Base-by-base conservation (phyloP, 1,140 invertebrate species). In the Dendroctonus ponderosae region DNA sequence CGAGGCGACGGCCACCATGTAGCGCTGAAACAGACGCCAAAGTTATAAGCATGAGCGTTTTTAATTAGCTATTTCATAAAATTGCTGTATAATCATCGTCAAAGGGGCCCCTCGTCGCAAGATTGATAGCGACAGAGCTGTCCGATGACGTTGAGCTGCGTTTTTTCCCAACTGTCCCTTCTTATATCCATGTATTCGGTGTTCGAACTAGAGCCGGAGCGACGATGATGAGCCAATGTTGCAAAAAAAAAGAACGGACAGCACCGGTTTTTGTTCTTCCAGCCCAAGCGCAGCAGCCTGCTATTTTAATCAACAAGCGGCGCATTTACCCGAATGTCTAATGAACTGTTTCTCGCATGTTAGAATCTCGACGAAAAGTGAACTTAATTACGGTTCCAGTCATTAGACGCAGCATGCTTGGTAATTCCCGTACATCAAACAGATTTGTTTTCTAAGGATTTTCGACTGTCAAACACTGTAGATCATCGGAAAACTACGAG, bases 31-130 rank as follows among this genome's bases (percentile, higher is more conserved):
- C 57, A 63, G 66, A 68, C 66, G 66, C 66, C 66, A 67, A 67
- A 67, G 65, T 67, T 67, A 67, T 67, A 67, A 67, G 65, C 65
- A 67, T 67, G 65, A 67, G 65, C 65, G 65, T 67, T 67, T 67
- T 67, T 67, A 67, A 67, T 67, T 67, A 67, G 65, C 11, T 67
- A 67, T 67, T 67, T 67, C 65, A 41, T 52, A 39, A 67, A 67
- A 67, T 67, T 67, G 65, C 65, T 54, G 65, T 67, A 61, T 67
- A 67, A 67, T 67, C 65, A 67, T 67, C 57, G 38, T 67, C 57
- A 46, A 56, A 43, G 48, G 65, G 42, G 43, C 61, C 58, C 52
- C 26, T 40, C 48, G 54, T n/a, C 14, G 26, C 7, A 52, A 59
- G 64, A 66, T 66, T 59, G 60, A 66, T 66, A 66, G 64, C 53